Conservation (phyloP, 2,797 vertebrate genomes). For the Cichlasoma orientale region DNA sequence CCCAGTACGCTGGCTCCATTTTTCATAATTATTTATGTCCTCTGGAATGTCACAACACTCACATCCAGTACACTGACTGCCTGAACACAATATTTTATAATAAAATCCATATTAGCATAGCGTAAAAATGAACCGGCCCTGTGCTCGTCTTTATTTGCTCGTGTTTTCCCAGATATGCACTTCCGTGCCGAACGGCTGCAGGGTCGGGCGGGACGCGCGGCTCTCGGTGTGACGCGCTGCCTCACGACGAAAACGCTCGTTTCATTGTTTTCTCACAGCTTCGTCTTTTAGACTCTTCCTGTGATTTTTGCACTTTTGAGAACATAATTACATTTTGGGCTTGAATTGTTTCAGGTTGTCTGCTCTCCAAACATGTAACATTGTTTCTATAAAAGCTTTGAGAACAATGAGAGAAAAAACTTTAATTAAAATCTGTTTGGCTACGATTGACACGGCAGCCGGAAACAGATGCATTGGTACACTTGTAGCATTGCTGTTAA, state of each 20-base stretch:
- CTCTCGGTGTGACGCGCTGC: background rate
- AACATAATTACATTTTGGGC: background rate
- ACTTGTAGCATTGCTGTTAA: background rate
- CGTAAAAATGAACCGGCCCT: background rate
- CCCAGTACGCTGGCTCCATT: background rate
- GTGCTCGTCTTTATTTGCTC: background rate
- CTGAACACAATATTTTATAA: background rate
- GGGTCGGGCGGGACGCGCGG: background rate
- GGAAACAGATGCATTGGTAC: background rate
- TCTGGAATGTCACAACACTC: slow-evolving; percentile 2
- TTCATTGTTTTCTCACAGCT: background rate
- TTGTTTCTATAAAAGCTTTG: background rate
- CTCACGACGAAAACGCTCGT: background rate
- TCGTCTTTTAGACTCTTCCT: background rate
- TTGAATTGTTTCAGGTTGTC: background rate
- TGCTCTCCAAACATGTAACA: background rate
- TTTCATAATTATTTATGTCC: background rate
- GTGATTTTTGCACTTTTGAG: background rate
- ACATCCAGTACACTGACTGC: background rate
- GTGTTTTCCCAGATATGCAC: background rate
- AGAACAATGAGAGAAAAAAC: background rate
- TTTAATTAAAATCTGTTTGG: slow-evolving; percentile 1
- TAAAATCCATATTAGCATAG: background rate
- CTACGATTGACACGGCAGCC: background rate
- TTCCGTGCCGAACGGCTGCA: background rate